Base-by-base conservation (phyloP, 1,140 invertebrate species). In the Asobara japonica region DNA sequence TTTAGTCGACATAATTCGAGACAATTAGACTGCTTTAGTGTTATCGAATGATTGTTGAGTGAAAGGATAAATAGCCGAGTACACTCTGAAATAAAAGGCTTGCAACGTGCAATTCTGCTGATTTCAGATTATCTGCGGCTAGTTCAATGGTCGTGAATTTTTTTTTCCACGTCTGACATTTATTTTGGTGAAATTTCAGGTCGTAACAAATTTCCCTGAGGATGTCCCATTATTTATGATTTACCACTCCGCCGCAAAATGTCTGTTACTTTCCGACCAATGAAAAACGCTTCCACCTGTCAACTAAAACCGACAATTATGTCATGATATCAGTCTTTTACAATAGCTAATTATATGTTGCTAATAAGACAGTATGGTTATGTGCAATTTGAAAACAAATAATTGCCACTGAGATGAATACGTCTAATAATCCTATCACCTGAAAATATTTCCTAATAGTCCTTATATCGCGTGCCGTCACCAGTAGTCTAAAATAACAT, bases 401-500 rank as follows among this genome's bases (percentile, higher is more conserved):
- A 45, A 45, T 45, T 16, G 6, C n/a, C n/a, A 45, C 1, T 6
- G 5, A 45, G 18, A 5, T 45, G 13, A 16, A 45, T 5, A 45
- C 5, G 18, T 11, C 7, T 45, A 18, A 41, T 41, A 41, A 41
- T 16, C 41, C 41, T 5, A n/a, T 16, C 4, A 56, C 18, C 22
- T n/a, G 18, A 6, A 4, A 5, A 56, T 0, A 56, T 25, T 56
- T 27, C 20, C 18, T 18, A 56, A 45, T 66, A 20, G 5, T 25
- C 18, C 7, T 7, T 18, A 51, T 64, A 65, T 65, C 68, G 72
- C 67, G 72, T 74, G 68, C 41, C 18, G 18, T 36, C 25, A 56
- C 36, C 2, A 29, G 11, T 62, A 31, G 13, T 62, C 30, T 62
- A 31, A 2, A 31, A 29, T 30, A 62, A n/a, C 3, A 4, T 13